Evolutionary conservation across 2,888 invertebrate genomes (phyloP).

Genomic region (Carterocephalus palaemon): DNA sequence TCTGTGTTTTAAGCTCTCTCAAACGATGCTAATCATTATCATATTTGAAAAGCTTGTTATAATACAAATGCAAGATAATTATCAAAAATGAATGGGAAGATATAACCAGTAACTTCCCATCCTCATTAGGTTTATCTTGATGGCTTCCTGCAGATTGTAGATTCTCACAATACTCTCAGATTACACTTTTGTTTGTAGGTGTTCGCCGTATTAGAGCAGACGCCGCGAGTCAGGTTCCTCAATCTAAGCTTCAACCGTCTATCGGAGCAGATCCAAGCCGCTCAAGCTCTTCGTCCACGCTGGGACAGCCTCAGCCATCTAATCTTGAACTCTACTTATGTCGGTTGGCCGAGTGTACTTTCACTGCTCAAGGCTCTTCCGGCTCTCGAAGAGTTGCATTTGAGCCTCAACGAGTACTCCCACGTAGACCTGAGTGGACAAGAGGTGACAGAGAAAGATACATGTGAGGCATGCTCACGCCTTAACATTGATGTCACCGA

Average conservation of each 20-base stretch:
- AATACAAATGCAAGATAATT: not conserved
- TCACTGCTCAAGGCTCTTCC: slow-evolving; percentile 86
- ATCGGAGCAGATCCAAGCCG: slow-evolving; percentile 82
- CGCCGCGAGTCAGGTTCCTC: slow-evolving; percentile 93
- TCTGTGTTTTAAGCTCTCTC: not conserved
- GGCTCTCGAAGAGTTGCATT: slow-evolving; percentile 92
- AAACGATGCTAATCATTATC: not conserved
- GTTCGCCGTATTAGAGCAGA: slow-evolving; percentile 90
- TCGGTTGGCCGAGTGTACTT: slow-evolving; percentile 91
- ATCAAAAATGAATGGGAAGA: not conserved
- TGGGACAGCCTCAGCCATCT: slow-evolving; percentile 85
- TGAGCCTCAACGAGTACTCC: slow-evolving; percentile 93
- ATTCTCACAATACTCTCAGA: slow-evolving; percentile 10
- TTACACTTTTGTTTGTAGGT: slow-evolving; percentile 72
- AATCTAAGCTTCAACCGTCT: slow-evolving; percentile 94
- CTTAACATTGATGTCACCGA: slow-evolving; percentile 56
- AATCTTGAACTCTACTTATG: slow-evolving; percentile 91
- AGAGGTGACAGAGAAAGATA: slow-evolving; percentile 56
- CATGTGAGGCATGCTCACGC: slow-evolving; percentile 64
- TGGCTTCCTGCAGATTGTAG: slow-evolving; percentile 11
- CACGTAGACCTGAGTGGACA: slow-evolving; percentile 83
- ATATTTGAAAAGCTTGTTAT: no score
- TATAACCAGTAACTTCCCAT: slow-evolving; percentile 5
- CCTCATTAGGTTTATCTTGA: not conserved
- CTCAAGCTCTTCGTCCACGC: slow-evolving; percentile 64